Evolutionary conservation across 1,140 invertebrate genomes (phyloP).

Genomic region (Rhopalosiphum maidis): DNA sequence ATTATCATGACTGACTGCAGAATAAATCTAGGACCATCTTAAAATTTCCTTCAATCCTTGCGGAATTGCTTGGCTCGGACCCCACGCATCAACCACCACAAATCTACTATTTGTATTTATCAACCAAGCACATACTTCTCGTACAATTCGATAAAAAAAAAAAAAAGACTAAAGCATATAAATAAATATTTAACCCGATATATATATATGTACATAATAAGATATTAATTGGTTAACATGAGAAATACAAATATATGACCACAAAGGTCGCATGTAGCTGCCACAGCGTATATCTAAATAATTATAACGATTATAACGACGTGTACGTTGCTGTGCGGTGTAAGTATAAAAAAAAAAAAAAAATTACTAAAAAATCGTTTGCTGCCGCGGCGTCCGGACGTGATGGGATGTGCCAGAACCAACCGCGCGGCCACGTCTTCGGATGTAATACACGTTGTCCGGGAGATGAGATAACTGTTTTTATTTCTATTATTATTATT

Average conservation of each 20-base stretch:
- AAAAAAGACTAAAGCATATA: accelerated
- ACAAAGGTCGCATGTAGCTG: too few species aligned
- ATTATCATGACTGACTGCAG: background rate
- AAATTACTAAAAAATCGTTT: background rate
- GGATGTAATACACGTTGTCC: background rate
- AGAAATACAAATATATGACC: too few species aligned
- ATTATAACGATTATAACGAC: background rate
- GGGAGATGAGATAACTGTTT: background rate
- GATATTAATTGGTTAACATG: too few species aligned
- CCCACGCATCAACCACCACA: too few species aligned
- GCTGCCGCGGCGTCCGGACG: too few species aligned
- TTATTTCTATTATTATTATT: background rate
- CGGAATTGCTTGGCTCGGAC: too few species aligned
- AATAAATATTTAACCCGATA: background rate
- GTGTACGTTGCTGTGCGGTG: background rate
- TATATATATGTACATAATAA: too few species aligned
- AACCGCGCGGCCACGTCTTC: background rate
- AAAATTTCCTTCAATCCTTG: background rate
- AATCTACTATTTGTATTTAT: background rate
- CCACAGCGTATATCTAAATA: background rate
- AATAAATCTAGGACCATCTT: background rate
- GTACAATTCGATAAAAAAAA: too few species aligned
- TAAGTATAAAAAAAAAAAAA: background rate
- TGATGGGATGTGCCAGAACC: background rate
- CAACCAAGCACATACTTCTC: background rate